phyloP scores from a whole-genome alignment of 2,113 vertebrate species.

The Pelecanoides urinatrix region DNA sequence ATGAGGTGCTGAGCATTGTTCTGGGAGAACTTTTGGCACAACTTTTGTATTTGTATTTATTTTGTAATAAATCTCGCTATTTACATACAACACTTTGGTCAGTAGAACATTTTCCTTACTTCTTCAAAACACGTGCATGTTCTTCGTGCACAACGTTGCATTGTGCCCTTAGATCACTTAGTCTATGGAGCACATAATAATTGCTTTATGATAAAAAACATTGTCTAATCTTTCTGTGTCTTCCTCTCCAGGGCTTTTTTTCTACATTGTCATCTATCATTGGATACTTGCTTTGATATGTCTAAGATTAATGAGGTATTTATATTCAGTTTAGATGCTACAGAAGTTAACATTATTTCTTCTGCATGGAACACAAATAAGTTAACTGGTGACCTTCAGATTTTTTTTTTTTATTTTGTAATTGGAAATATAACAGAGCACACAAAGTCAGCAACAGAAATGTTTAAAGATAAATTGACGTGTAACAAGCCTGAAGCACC shows the following conservation, averaged over 20 bases:
- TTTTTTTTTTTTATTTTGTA: background rate
- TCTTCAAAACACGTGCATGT: background rate
- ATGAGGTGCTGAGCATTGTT: background rate
- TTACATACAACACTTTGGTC: background rate
- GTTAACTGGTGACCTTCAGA: constrained; percentile 3
- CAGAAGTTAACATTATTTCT: background rate
- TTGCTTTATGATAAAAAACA: background rate
- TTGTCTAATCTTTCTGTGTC: background rate
- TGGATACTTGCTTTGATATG: background rate
- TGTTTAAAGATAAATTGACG: background rate
- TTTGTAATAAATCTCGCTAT: background rate
- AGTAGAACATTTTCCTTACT: background rate
- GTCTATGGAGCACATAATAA: background rate
- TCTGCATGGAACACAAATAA: background rate
- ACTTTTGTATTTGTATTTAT: no score
- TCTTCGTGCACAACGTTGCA: background rate
- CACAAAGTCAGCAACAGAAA: background rate
- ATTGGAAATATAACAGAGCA: background rate
- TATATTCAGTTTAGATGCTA: constrained; percentile 7
- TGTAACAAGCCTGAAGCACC: background rate
- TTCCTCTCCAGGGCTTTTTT: background rate
- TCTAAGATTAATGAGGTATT: constrained; percentile 39
- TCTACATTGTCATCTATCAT: background rate
- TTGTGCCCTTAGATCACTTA: background rate
- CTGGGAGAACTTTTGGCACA: background rate